Percentiles rank a stretch among this genome's conserved stretches.
phyloP scores from a whole-genome alignment of 2,797 vertebrate genomes.

The Xenops minutus region DNA sequence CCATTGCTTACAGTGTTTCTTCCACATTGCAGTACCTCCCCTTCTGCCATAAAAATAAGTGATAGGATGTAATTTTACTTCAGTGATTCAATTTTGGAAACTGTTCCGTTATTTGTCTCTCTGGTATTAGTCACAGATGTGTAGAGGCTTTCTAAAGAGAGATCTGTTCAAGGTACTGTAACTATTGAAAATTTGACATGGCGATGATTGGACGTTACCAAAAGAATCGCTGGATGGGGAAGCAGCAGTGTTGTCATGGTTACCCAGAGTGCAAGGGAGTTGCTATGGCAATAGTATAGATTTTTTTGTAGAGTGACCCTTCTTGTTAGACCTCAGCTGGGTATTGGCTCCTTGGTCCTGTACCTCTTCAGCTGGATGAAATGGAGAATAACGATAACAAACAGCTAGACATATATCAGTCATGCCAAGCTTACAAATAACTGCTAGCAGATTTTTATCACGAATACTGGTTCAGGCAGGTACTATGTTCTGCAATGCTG shows the following conservation, averaged over 20 bases:
- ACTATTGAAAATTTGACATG: not conserved
- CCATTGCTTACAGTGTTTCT: not conserved
- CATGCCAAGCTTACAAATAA: not conserved
- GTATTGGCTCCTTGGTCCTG: not conserved
- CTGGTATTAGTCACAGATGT: not conserved
- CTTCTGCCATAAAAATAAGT: not conserved
- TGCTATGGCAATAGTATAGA: constrained; percentile 36
- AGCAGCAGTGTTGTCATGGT: constrained; percentile 34
- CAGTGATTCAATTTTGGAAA: not conserved
- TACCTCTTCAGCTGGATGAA: not conserved
- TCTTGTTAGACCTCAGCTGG: not conserved
- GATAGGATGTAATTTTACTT: not conserved
- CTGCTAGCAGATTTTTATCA: not conserved
- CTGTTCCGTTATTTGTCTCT: not conserved
- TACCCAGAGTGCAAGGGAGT: not conserved
- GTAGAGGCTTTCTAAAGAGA: not conserved
- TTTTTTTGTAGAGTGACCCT: not conserved
- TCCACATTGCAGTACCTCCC: not conserved
- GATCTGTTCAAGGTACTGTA: not conserved
- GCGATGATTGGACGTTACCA: not conserved
- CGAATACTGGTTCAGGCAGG: not conserved
- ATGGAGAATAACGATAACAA: fast-evolving
- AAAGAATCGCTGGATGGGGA: not conserved
- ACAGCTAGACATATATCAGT: not conserved
- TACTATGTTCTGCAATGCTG: not conserved